Percentiles rank a stretch among this genome's conserved stretches.
Evolutionary conservation across 2,888 invertebrate species (phyloP).

Genomic region (Caenorhabditis sp.): DNA sequence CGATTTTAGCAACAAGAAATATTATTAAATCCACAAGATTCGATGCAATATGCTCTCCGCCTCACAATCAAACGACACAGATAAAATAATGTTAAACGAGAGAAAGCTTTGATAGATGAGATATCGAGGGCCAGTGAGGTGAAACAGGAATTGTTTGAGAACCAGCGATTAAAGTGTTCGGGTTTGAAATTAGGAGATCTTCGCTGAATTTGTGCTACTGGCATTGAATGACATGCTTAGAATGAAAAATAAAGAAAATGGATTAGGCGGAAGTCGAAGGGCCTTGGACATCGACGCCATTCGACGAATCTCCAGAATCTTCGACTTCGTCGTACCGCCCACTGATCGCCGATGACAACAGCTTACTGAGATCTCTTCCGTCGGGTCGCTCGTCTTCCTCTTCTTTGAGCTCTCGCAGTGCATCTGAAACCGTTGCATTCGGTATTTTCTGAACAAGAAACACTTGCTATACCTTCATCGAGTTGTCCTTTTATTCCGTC

Average conservation of each 20-base stretch:
- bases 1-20: background rate
- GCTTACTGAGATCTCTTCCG: constrained; percentile 39
- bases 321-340: constrained; percentile 41
- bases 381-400: constrained; percentile 49
- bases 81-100: constrained; percentile 1
- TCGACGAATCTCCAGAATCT: constrained; percentile 42
- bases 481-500: constrained; percentile 78
- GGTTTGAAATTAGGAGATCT: constrained; percentile 24
- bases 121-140: background rate
- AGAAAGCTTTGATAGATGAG: background rate
- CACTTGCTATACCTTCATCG: constrained; percentile 35
- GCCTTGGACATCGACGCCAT: constrained; percentile 16
- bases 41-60: background rate
- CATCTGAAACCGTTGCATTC: constrained; percentile 15
- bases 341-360: constrained; percentile 56
- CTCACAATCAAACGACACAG: background rate
- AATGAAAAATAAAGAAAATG: constrained; percentile 9
- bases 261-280: constrained; percentile 4
- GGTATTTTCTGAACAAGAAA: background rate
- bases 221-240: background rate
- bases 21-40: background rate
- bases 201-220: constrained; percentile 15
- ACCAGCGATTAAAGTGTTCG: constrained; percentile 29
- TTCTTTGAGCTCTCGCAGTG: constrained; percentile 48
- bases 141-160: constrained; percentile 10